A percentile compares a stretch with the other conserved stretches of the same genome.
phyloP scores from a whole-genome alignment of 2,888 invertebrate genomes.

The Coremacera marginata region DNA sequence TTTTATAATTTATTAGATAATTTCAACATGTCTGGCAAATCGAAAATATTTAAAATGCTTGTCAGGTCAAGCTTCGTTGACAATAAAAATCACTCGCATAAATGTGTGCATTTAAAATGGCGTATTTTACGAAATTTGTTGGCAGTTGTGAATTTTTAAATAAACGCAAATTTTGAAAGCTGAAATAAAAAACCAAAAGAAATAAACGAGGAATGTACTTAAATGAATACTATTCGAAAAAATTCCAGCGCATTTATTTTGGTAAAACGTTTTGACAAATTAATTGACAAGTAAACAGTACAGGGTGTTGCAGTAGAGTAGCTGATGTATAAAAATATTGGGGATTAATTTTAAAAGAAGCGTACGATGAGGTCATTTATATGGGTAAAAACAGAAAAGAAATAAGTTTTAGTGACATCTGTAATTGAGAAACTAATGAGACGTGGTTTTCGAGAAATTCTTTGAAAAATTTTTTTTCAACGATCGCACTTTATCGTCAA shows the following conservation, averaged over 20 bases:
- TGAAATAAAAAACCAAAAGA: neutral
- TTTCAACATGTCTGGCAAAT: neutral
- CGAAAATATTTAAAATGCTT: conserved; percentile 8
- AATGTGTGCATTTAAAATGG: neutral
- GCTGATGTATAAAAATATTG: too few species aligned
- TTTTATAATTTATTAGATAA: neutral
- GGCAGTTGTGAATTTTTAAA: conserved; percentile 5
- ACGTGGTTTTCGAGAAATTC: neutral
- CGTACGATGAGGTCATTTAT: too few species aligned
- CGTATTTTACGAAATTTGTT: neutral
- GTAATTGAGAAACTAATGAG: conserved; percentile 8
- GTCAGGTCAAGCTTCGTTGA: conserved; percentile 20
- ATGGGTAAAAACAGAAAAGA: neutral
- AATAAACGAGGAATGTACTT: neutral
- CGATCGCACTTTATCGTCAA: too few species aligned
- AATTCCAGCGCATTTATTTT: neutral
- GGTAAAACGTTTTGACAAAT: neutral
- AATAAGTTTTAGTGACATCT: neutral
- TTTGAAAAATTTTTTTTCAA: neutral
- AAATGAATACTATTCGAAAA: too few species aligned
- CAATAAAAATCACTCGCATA: neutral
- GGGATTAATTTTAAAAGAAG: neutral
- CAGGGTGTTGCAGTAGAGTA: neutral
- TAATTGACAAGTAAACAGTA: neutral
- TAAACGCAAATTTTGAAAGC: neutral